phyloP scores from a whole-genome alignment of 2,113 vertebrate genomes.

The Nothobranchius furzeri region DNA sequence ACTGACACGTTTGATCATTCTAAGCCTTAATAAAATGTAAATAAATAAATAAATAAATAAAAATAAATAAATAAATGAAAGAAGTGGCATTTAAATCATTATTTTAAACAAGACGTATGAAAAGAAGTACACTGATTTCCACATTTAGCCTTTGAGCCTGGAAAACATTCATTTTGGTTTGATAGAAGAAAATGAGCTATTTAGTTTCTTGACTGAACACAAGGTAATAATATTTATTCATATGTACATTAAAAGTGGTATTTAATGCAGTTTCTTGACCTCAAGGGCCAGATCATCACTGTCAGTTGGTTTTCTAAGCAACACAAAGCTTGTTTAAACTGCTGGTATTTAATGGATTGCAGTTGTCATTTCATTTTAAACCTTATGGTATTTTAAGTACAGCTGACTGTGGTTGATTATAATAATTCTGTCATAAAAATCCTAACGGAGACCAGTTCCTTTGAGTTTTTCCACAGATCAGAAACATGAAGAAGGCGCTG shows the following conservation, averaged over 20 bases:
- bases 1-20: too few relatives aligned
- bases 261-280: not conserved
- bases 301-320: too few relatives aligned
- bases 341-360: not conserved
- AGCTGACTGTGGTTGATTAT: not conserved
- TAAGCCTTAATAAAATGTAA: too few relatives aligned
- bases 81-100: too few relatives aligned
- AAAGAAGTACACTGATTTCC: not conserved
- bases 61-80: too few relatives aligned
- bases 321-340: not conserved
- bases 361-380: not conserved
- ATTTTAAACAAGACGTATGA: too few relatives aligned
- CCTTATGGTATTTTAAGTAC: too few relatives aligned
- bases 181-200: not conserved
- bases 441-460: constrained; percentile 13
- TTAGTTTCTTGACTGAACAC: not conserved
- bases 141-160: not conserved
- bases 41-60: too few relatives aligned
- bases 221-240: not conserved
- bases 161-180: not conserved
- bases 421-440: constrained; percentile 10
- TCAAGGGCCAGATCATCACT: too few relatives aligned
- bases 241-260: not conserved
- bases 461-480: constrained; percentile 24
- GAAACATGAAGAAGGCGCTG: constrained; percentile 23